Evolutionary conservation across 2,797 vertebrate genomes (phyloP).

Genomic region (Pygocentrus nattereri): DNA sequence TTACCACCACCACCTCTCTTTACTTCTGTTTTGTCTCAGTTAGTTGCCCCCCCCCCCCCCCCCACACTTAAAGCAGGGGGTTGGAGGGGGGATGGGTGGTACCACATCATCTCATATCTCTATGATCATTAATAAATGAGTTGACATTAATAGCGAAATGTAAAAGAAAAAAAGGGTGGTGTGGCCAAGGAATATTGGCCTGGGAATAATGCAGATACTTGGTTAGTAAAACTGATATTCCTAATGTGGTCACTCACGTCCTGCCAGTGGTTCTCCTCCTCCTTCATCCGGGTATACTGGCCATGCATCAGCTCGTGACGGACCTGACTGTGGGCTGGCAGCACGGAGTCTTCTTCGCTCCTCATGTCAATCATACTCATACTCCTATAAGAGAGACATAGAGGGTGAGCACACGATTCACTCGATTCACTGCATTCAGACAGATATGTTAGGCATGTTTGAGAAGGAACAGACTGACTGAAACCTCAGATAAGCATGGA

Average conservation of each 20-base stretch:
- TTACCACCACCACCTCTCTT: too few relatives aligned
- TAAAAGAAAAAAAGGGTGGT: too few relatives aligned
- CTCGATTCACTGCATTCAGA: neutral
- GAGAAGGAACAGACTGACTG: neutral
- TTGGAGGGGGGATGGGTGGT: too few relatives aligned
- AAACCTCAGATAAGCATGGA: neutral
- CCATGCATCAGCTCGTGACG: conserved; percentile 93
- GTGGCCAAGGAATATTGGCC: too few relatives aligned
- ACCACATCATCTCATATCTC: too few relatives aligned
- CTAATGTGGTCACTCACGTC: conserved; percentile 82
- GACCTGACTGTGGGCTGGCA: conserved; percentile 90
- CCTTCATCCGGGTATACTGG: conserved; percentile 89
- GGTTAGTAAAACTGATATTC: neutral
- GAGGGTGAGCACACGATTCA: neutral
- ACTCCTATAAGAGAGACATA: conserved; percentile 78
- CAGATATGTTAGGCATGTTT: neutral
- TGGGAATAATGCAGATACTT: too few relatives aligned
- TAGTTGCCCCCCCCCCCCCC: too few relatives aligned
- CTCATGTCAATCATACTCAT: conserved; percentile 97
- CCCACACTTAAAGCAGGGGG: too few relatives aligned
- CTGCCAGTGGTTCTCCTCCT: conserved; percentile 97
- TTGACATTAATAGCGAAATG: too few relatives aligned
- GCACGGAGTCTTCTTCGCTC: conserved; percentile 82
- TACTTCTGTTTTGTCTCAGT: too few relatives aligned
- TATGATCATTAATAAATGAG: too few relatives aligned